Conservation (phyloP, 2,797 vertebrate species). For the Xerus rutilus region DNA sequence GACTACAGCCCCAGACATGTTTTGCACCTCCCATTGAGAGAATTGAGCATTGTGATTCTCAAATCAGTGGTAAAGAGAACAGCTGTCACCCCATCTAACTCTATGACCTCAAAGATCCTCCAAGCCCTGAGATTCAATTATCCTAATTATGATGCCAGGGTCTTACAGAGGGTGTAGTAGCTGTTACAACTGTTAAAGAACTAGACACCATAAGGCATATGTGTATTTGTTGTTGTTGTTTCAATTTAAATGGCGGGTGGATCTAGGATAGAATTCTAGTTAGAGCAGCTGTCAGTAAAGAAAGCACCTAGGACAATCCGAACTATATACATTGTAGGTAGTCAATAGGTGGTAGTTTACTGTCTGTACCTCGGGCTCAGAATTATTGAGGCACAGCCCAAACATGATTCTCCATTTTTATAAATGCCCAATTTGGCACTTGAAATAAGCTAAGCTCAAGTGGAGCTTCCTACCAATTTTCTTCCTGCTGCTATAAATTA, state of each 20-base stretch:
- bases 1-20: background rate
- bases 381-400: slow-evolving; percentile 46
- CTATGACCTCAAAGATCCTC: slow-evolving; percentile 63
- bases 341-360: slow-evolving; percentile 49
- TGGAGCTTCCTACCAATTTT: slow-evolving; percentile 36
- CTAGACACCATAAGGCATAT: slow-evolving; percentile 46
- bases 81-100: slow-evolving; percentile 67
- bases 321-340: slow-evolving; percentile 51
- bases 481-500: slow-evolving; percentile 61
- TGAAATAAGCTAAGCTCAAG: slow-evolving; percentile 32
- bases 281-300: slow-evolving; percentile 48
- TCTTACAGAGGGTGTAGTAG: slow-evolving; percentile 69
- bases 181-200: slow-evolving; percentile 74
- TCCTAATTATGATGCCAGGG: slow-evolving; percentile 60
- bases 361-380: background rate
- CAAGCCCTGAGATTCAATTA: slow-evolving; percentile 70
- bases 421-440: slow-evolving; percentile 32
- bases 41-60: slow-evolving; percentile 39
- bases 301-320: slow-evolving; percentile 52
- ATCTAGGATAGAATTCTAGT: slow-evolving; percentile 54
- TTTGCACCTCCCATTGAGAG: slow-evolving; percentile 53
- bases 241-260: slow-evolving; percentile 58
- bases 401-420: slow-evolving; percentile 39
- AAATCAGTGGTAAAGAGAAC: slow-evolving; percentile 51
- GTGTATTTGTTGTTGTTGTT: slow-evolving; percentile 13